Conservation (phyloP, 1,140 invertebrate genomes). For the Delia radicum region DNA sequence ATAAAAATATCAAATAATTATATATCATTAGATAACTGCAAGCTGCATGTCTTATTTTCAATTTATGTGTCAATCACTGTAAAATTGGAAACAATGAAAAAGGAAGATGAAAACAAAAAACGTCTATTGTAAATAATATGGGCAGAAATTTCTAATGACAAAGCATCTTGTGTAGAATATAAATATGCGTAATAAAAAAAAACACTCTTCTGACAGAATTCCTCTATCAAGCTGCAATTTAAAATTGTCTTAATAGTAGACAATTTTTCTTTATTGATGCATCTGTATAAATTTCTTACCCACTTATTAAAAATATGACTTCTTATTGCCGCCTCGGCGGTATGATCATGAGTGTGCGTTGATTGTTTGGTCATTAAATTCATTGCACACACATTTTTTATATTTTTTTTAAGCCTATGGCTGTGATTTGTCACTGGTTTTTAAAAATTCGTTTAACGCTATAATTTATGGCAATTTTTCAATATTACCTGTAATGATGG, state of each 20-base stretch:
- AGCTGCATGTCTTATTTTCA: slow-evolving; percentile 4
- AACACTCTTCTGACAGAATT: no score
- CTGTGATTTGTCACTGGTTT: slow-evolving; percentile 17
- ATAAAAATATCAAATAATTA: slow-evolving; percentile 16
- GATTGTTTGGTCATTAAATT: neutral
- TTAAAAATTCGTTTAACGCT: slow-evolving; percentile 6
- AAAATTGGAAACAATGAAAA: neutral
- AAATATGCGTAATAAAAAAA: no score
- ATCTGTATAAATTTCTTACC: no score
- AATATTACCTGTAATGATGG: slow-evolving; percentile 21
- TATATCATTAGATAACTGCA: neutral
- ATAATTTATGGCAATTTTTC: slow-evolving; percentile 22
- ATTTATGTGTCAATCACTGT: slow-evolving; percentile 7
- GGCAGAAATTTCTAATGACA: neutral
- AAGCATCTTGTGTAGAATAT: neutral
- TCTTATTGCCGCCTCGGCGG: neutral
- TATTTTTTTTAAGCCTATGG: neutral
- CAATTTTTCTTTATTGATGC: no score
- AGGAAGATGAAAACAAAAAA: neutral
- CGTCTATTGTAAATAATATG: neutral
- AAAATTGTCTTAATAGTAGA: no score
- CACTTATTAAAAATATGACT: no score
- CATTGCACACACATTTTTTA: neutral
- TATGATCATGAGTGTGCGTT: no score
- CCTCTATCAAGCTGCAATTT: neutral